Evolutionary conservation across 2,113 vertebrate genomes (phyloP), one percentile per base, ranked within the genome.

Genomic region (Lota lota): DNA sequence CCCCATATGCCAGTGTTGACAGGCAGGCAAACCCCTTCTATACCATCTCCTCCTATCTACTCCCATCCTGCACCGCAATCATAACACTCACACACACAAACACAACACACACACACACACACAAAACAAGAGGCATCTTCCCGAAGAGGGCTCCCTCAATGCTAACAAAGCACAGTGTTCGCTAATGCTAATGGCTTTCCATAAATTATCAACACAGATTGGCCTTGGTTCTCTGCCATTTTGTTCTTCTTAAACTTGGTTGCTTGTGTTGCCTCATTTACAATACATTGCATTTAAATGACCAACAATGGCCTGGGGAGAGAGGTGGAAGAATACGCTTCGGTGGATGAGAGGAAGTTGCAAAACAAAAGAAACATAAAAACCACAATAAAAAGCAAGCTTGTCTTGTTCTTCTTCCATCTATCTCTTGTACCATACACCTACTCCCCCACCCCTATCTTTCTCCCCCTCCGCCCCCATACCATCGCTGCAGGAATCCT

Each of bases 401-500:
- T 22, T n/a, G 19, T 18, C 56, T 57, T n/a, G 57, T 59, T 59
- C 76, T 66, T 68, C 77, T 84, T 0, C 83, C 79, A 87, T 88
- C 89, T 86, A 54, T 78, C 74, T 85, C 72, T 73, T 47, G 40
- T 47, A 47, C 40, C 40, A 47, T 47, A 47, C 40, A 47, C 40
- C 40, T 10, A 1, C 40, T 47, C 40, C 40, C 40, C 40, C 63
- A 69, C 22, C 77, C 69, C 66, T 75, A 61, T 70, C 81, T 84
- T 88, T 85, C 77, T 76, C 88, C 64, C 68, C 47, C 76, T 67
- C 72, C 67, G 78, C 59, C 83, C 71, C 67, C 80, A 58, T 91
- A 89, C 92, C 94, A 80, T 92, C 90, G 83, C 91, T 91, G 93
- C 93, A 92, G 95, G 94, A 94, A 94, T 92, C 92, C 92, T 97